Evolutionary conservation across 2,113 vertebrate genomes (phyloP), one percentile per base, ranked within the genome.

Genomic region (Cyanoliseus patagonus): DNA sequence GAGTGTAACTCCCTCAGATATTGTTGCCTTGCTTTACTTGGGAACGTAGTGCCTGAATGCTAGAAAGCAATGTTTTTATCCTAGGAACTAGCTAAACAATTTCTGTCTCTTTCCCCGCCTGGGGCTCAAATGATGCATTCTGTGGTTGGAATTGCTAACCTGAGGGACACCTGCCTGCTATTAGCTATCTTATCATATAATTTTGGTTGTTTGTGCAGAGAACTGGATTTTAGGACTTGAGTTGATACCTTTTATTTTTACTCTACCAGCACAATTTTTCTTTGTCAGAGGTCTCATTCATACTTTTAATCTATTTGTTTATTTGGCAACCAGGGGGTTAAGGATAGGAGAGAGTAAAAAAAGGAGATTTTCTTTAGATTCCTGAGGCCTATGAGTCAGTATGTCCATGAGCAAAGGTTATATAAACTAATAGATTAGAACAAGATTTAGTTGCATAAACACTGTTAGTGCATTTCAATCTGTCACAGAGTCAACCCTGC

Each of bases 371-470:
- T 86, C 86, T 85, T 92, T 63, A 57, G 41, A 61, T 82, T 94
- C 44, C 86, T 14, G 83, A 76, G 88, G 89, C 57, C 77, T 68
- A 11, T 76, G 74, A 95, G 83, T 76, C 79, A 69, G 78, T 90
- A 77, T 35, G 77, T 89, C 78, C 70, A 19, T 37, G 59, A 95
- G 52, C 90, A 92, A 92, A 95, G 83, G 92, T 96, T 97, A 97
- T 70, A 85, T 97, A 96, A 96, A 90, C 92, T 77, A 91, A 94
- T 91, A 93, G 95, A 95, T 96, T 95, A 97, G 94, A 94, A 93
- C 77, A 93, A 97, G 96, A 96, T 87, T 94, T 94, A 86, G 87
- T 97, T 96, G 95, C 92, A 93, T 96, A 96, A 97, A 97, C 68
- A 33, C 79, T 81, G 87, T 93, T 95, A 79, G 46, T 86, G 89